phyloP scores from a whole-genome alignment of 2,888 invertebrate species.

The Liposcelis brunnea region DNA sequence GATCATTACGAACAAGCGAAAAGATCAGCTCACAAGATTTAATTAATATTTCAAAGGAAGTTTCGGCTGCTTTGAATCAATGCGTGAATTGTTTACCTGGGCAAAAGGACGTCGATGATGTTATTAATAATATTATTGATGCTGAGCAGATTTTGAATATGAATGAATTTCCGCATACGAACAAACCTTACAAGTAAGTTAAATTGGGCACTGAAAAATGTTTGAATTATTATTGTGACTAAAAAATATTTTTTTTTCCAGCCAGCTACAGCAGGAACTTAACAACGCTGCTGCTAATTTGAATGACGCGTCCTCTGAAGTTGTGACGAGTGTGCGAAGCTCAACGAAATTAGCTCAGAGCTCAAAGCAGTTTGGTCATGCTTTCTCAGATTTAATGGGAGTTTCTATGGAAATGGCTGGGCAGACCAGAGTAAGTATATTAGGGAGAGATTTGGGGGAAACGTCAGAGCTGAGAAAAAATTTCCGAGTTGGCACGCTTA shows the following conservation, averaged over 20 bases:
- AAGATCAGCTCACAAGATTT: conserved; percentile 33
- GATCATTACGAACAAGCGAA: conserved; percentile 45
- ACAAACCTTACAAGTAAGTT: conserved; percentile 46
- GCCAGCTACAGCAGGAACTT: conserved; percentile 70
- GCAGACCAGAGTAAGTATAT: conserved; percentile 43
- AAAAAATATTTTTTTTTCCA: conserved; percentile 21
- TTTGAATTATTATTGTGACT: background rate
- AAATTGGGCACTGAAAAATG: background rate
- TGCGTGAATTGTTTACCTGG: conserved; percentile 80
- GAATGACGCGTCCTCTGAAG: conserved; percentile 66
- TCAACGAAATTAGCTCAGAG: conserved; percentile 47
- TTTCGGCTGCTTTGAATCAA: conserved; percentile 42
- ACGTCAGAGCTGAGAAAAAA: too few species aligned
- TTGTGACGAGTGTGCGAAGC: conserved; percentile 57
- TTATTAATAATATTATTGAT: conserved; percentile 53
- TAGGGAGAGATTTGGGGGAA: too few species aligned
- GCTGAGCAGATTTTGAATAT: conserved; percentile 45
- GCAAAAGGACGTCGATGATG: conserved; percentile 83
- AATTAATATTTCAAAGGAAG: conserved; percentile 56
- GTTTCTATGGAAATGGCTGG: conserved; percentile 75
- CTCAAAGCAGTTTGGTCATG: conserved; percentile 58
- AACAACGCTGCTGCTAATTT: conserved; percentile 68
- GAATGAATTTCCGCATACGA: conserved; percentile 57
- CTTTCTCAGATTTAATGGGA: conserved; percentile 59
- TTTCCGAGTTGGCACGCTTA: too few species aligned